phyloP scores from a whole-genome alignment of 2,888 invertebrate species.

The Melipona beecheii region DNA sequence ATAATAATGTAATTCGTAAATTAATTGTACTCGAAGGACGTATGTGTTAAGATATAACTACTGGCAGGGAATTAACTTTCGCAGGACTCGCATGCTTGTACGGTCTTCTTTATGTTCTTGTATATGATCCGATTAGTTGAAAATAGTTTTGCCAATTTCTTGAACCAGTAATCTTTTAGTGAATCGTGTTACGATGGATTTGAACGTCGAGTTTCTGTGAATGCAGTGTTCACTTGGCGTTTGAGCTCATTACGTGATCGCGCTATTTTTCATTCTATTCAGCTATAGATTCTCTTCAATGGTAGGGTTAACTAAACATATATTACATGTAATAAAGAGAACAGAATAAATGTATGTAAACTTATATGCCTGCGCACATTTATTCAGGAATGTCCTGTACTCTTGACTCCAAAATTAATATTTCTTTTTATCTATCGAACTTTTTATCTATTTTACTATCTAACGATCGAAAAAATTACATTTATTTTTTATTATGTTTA shows the following conservation, averaged over 20 bases:
- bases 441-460: too few relatives aligned
- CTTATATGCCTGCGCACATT: slow-evolving; percentile 51
- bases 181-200: slow-evolving; percentile 67
- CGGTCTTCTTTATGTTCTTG: slow-evolving; percentile 45
- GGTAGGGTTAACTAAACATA: slow-evolving; percentile 75
- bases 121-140: slow-evolving; percentile 52
- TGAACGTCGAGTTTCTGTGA: slow-evolving; percentile 52
- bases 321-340: slow-evolving; percentile 77
- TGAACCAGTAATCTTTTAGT: slow-evolving; percentile 53
- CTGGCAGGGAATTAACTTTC: slow-evolving; percentile 28
- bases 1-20: background rate
- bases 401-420: slow-evolving; percentile 2
- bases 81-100: slow-evolving; percentile 41
- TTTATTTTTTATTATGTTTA: slow-evolving; percentile 6
- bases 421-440: background rate
- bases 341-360: slow-evolving; percentile 74
- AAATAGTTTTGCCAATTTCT: slow-evolving; percentile 44
- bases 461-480: background rate
- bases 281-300: slow-evolving; percentile 76
- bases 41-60: slow-evolving; percentile 33
- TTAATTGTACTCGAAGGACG: slow-evolving; percentile 31
- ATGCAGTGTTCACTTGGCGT: slow-evolving; percentile 26
- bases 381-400: slow-evolving; percentile 28
- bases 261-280: slow-evolving; percentile 71
- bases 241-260: slow-evolving; percentile 46